Base-by-base conservation (phyloP, 2,797 vertebrate species). In the Gephyroberyx darwinii region DNA sequence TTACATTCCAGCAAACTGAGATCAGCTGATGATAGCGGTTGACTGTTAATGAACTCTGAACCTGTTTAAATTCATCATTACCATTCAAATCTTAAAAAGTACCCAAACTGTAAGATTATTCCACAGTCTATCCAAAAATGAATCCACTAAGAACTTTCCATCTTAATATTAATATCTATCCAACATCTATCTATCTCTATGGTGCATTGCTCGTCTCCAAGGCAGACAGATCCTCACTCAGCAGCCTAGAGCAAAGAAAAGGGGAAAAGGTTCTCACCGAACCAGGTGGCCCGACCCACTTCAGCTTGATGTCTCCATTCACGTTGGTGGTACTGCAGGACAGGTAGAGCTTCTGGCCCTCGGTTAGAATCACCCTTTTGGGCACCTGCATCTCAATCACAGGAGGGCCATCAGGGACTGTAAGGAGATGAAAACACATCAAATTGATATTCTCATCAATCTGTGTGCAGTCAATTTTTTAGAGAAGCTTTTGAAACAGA, bases 241-340 rank as follows among this genome's bases (percentile, higher is more conserved):
- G n/a, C 48, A 9, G 39, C 26, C 12, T 10, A 58, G 45, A n/a
- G 59, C 35, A 43, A 17, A 41, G 30, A 7, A 53, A 48, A 73
- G 81, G 64, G 61, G 70, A 65, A 57, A 72, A 33, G 71, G 69
- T 72, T 85, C 96, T 95, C 90, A 99, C 98, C 94, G 86, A 94
- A 54, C 84, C 92, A 54, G 65, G 89, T 0, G 89, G 94, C 77
- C 86, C 81, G 75, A 89, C 84, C 97, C 97, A 99, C 20, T 86
- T 86, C 12, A 96, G 56, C 20, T 77, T 47, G 62, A 99, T 95
- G 0, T 95, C 93, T 68, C 94, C 95, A 35, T 98, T 96, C 83
- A 97, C 94, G 20, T 99, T 98, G 0, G 90, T 94, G 80, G 96
- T 96, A 81, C 88, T 91, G 83, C 98, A 99, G 0, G 64, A 93